Base-by-base conservation (phyloP, 2,888 invertebrate genomes). In the Ichneumoninae sp. region DNA sequence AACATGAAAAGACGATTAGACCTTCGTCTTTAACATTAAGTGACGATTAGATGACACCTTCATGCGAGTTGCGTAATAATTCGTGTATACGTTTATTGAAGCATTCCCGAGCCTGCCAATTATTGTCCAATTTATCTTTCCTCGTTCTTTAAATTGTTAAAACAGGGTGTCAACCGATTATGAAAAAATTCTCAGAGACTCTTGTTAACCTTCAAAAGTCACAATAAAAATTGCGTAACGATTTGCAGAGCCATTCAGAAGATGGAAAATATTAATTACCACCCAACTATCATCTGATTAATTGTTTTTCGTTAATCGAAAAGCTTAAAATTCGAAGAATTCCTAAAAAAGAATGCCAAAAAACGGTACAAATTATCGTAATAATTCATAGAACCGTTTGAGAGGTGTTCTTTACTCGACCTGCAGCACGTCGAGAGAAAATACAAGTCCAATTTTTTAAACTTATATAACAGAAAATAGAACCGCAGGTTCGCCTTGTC, bases 391-490 rank as follows among this genome's bases (percentile, higher is more conserved):
- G 3, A 16, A 16, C 16, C 44, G 44, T 47, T 47, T 16, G 16
- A 13, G 3, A 47, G 3, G 4, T 3, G 22, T 8, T 54, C 19
- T 54, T 57, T n/a, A 62, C 33, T 33, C 33, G 33, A 30, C 26
- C 33, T 26, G 62, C 33, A 33, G n/a, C 26, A 16, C 3, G 30
- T 62, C 22, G 10, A 62, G 30, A 33, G 16, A 33, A 62, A 16
- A 54, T 22, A 47, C n/a, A 54, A n/a, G 19, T 8, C 6, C 13
- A 57, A 62, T 62, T 62, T 62, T 62, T 62, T 13, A 13, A 22
- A 13, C 57, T 80, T 75, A 65, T 30, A 44, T 52, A 80, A 80
- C 30, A 30, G 52, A 65, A 68, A 50, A 50, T 22, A 22, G 36
- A 50, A 36, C 57, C 47, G 36, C 68, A n/a, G 62, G 36, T 74